Evolutionary conservation across 2,888 invertebrate species (phyloP), one percentile per base, ranked within the genome.

Genomic region (Eucera pruinosa): DNA sequence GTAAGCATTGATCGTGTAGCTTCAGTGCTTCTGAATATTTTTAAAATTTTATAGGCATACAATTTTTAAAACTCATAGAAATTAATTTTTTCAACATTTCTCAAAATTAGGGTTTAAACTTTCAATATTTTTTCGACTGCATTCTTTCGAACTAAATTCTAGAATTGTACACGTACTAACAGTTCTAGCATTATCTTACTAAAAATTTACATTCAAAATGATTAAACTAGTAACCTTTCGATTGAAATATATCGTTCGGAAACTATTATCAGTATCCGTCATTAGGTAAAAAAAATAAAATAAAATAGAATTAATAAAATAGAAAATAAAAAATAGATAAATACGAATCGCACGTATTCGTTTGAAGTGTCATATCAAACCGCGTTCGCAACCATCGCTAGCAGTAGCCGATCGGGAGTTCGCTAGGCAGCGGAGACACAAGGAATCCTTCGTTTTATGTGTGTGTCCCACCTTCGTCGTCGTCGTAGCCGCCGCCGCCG

Each of bases 331-430:
- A 36, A 25, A 57, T 6, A 50, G 9, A 2, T 15, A 33, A n/a
- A 45, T 54, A 36, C 15, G 27, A 45, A 57, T 54, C 11, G 11
- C 5, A 6, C 41, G 15, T 7, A 6, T 52, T 23, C 23, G 25
- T 74, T 41, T 15, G 1, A 11, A 52, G n/a, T 47, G 6, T 41
- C 25, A 48, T 39, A 43, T 67, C 25, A 39, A 48, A 41, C 11
- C 68, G 41, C 47, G 60, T 83, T 88, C 76, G 60, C 66, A 85
- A 83, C 84, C 83, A 80, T 88, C 83, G 80, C 83, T 82, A 84
- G 82, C 84, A 69, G 87, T 83, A 88, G 88, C 85, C 82, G 84
- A 84, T 84, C 81, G 81, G 86, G 81, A 89, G 88, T 83, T 84
- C 74, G 71, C 86, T 85, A 87, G 86, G 86, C 80, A 82, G 83